A percentile compares a stretch with the other conserved stretches of the same genome.
phyloP scores from a whole-genome alignment of 2,888 invertebrate genomes.

The Pyrgus malvae region DNA sequence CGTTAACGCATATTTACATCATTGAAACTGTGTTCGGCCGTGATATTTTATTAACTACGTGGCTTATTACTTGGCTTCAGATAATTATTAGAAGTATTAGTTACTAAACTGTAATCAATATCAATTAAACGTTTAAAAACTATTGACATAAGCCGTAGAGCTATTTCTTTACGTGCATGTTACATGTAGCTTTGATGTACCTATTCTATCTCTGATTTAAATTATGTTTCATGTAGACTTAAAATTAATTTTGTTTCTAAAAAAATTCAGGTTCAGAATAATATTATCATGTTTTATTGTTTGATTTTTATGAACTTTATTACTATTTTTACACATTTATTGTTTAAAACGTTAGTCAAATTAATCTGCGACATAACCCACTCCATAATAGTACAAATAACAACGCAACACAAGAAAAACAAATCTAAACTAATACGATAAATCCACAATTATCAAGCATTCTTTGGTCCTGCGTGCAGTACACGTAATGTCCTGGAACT shows the following conservation, averaged over 20 bases:
- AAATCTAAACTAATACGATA: conserved; percentile 26
- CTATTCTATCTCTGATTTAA: too few relatives aligned
- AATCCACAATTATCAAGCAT: conserved; percentile 33
- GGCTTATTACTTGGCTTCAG: conserved; percentile 8
- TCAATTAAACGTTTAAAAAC: too few relatives aligned
- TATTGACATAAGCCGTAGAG: too few relatives aligned
- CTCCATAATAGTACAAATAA: conserved; percentile 11
- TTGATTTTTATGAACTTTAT: not conserved
- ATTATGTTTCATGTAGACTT: too few relatives aligned
- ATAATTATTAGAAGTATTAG: not conserved
- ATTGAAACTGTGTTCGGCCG: conserved; percentile 12
- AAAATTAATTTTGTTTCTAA: too few relatives aligned
- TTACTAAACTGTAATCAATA: not conserved
- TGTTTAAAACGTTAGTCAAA: conserved; percentile 23
- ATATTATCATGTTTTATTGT: not conserved
- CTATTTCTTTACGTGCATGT: not conserved
- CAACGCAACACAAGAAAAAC: conserved; percentile 28
- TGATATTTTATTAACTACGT: conserved; percentile 9
- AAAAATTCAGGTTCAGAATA: not conserved
- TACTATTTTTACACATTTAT: conserved; percentile 4
- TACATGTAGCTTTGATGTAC: too few relatives aligned
- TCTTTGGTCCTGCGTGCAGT: conserved; percentile 40
- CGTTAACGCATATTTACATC: conserved; percentile 26
- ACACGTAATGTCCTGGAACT: conserved; percentile 26
- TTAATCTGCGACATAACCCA: conserved; percentile 46